Evolutionary conservation across 2,888 invertebrate species (phyloP).

Genomic region (Bimastos eiseni): DNA sequence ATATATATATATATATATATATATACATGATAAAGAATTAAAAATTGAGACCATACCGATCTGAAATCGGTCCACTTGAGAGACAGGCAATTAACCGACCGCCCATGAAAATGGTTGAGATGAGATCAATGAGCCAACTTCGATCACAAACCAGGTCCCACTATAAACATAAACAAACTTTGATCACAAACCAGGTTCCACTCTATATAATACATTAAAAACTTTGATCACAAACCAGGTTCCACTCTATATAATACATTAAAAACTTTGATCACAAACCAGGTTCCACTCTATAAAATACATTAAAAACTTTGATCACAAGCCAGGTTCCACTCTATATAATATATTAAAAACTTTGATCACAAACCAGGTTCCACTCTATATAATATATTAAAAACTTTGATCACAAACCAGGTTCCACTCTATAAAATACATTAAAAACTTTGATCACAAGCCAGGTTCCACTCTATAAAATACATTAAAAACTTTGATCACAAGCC

Average conservation of each 20-base stretch:
- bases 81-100: slow-evolving; percentile 39
- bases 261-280: slow-evolving; percentile 35
- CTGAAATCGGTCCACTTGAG: slow-evolving; percentile 37
- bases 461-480: slow-evolving; percentile 33
- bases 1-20: too few relatives aligned
- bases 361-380: slow-evolving; percentile 40
- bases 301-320: slow-evolving; percentile 29
- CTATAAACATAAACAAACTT: slow-evolving; percentile 16
- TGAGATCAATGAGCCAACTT: slow-evolving; percentile 38
- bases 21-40: too few relatives aligned
- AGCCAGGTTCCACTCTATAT: slow-evolving; percentile 38
- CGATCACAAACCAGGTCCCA: slow-evolving; percentile 38
- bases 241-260: not conserved
- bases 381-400: not conserved
- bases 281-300: slow-evolving; percentile 38
- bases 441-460: slow-evolving; percentile 36
- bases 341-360: slow-evolving; percentile 4
- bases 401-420: slow-evolving; percentile 38
- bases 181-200: too few relatives aligned
- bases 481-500: slow-evolving; percentile 34
- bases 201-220: too few relatives aligned
- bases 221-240: not conserved
- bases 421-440: slow-evolving; percentile 31
- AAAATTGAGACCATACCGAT: slow-evolving; percentile 36
- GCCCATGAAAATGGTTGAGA: slow-evolving; percentile 39